Evolutionary conservation across 2,113 vertebrate genomes (phyloP).

Genomic region (Platysternon megacephalum): DNA sequence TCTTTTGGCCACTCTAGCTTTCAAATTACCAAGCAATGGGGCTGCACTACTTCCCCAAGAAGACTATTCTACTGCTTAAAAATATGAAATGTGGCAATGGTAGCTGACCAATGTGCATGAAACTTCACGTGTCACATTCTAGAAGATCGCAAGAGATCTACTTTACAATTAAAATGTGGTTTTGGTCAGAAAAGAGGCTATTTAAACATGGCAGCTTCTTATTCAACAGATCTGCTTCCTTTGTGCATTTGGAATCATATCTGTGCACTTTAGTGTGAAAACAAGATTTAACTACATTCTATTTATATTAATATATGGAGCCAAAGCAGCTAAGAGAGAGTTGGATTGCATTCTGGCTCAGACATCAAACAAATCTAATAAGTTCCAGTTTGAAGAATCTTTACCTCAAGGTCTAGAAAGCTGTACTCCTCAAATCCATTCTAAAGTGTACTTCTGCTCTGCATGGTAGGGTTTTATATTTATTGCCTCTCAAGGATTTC

Average conservation of each 20-base stretch:
- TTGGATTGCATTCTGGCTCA: background rate
- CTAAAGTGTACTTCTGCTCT: background rate
- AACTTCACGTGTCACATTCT: background rate
- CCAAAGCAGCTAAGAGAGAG: background rate
- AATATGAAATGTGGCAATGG: accelerated
- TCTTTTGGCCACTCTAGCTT: background rate
- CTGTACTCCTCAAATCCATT: background rate
- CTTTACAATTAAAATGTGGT: background rate
- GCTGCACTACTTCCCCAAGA: background rate
- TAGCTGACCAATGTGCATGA: background rate
- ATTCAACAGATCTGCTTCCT: background rate
- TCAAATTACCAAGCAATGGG: background rate
- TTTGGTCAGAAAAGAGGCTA: background rate
- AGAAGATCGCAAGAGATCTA: background rate
- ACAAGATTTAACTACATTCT: background rate
- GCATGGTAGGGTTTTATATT: background rate
- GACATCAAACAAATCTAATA: background rate
- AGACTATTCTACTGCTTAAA: background rate
- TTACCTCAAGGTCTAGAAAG: background rate
- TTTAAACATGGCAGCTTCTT: background rate
- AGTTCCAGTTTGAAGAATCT: background rate
- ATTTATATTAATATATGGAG: background rate
- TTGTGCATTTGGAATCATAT: background rate
- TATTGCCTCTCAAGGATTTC: background rate
- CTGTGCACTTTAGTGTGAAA: background rate